Evolutionary conservation across 2,113 vertebrate genomes (phyloP), one percentile per base, ranked within the genome.

Genomic region (Sceloporus tristichus): DNA sequence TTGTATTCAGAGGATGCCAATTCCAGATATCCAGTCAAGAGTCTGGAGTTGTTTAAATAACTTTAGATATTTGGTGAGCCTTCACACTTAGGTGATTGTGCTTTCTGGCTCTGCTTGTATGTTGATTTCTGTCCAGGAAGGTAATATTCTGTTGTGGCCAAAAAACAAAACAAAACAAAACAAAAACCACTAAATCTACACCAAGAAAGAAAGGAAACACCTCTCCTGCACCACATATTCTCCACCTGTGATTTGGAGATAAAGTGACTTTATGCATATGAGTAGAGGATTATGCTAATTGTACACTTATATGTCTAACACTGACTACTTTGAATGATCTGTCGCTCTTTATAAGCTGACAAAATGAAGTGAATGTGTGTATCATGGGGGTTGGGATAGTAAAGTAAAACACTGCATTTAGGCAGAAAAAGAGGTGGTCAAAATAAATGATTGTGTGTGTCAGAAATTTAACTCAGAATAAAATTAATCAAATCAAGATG

Each of bases 341-440:
- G 82, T 54, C 54, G 71, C 74, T 66, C 71, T 77, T 83, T 13
- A 27, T 65, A 68, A 83, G 75, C 34, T 66, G 73, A 73, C 29
- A 88, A 87, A 62, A n/a, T 75, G 56, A 42, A 82, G 80, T 38
- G 56, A 88, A 88, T 76, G 76, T 82, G 80, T 77, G 38, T 83
- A 76, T 76, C 73, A 4, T 68, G 86, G 77, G 85, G 66, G 71
- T 80, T 87, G 77, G 66, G 56, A n/a, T 14, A 29, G 74, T 77
- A 42, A 77, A 85, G 84, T 53, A 76, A 87, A 87, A 75, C 59
- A 29, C 13, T 18, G 59, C 40, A 38, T 88, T 88, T 66, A 82
- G 86, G 68, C 3, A 59, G 77, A 25, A 66, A 88, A 42, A 11
- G 66, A 82, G 70, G 40, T 21, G 14, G 71, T 66, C 66, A 9